phyloP scores from a whole-genome alignment of 2,113 vertebrate genomes.

The Calonectris borealis region DNA sequence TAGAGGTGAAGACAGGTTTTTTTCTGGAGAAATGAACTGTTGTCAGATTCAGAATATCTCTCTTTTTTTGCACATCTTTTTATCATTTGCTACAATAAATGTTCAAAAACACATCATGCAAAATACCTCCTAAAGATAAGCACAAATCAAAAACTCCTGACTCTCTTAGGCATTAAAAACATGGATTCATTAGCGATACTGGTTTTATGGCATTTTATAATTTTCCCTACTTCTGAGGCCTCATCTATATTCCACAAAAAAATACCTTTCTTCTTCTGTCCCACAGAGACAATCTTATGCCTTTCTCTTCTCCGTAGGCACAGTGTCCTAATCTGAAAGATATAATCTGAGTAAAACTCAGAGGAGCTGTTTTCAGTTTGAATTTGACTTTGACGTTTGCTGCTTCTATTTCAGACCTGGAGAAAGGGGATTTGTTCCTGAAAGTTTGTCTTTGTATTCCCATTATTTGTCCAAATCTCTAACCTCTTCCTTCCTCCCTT shows the following conservation, averaged over 20 bases:
- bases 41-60: neutral
- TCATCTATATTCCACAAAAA: neutral
- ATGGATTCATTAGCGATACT: neutral
- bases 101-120: neutral
- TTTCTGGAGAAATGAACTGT: neutral
- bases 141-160: neutral
- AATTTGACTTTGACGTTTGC: neutral
- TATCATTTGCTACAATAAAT: neutral
- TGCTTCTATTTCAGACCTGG: neutral
- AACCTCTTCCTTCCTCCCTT: neutral
- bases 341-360: neutral
- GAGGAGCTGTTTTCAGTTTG: neutral
- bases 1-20: neutral
- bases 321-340: neutral
- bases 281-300: neutral
- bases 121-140: neutral
- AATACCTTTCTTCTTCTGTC: neutral
- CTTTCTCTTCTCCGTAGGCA: neutral
- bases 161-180: neutral
- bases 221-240: neutral
- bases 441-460: neutral
- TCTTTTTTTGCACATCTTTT: neutral
- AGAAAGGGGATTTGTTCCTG: neutral
- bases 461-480: neutral
- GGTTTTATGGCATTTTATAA: neutral